Conservation (phyloP, 1,140 invertebrate genomes). For the Ceratina japonica region DNA sequence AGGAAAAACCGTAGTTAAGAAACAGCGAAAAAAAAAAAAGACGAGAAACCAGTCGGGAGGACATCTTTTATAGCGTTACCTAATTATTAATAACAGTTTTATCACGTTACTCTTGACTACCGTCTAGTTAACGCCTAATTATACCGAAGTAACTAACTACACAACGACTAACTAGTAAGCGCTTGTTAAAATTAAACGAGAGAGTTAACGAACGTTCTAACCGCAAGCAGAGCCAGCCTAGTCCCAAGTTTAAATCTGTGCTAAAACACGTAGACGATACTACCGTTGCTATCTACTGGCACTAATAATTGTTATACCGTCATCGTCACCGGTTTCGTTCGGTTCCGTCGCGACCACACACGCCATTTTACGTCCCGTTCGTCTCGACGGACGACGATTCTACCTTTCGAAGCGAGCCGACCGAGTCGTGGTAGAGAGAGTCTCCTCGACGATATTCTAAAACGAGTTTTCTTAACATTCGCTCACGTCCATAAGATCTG, state of each 20-base stretch:
- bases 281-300: conserved; percentile 44
- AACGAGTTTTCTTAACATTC: no score
- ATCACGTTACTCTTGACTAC: conserved; percentile 42
- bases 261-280: conserved; percentile 44
- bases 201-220: conserved; percentile 38
- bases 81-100: conserved; percentile 48
- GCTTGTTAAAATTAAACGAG: conserved; percentile 40
- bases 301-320: conserved; percentile 32
- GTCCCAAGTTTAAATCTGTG: conserved; percentile 45
- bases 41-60: conserved; percentile 5
- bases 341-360: conserved; percentile 10
- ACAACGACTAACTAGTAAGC: conserved; percentile 51
- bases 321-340: conserved; percentile 34
- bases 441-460: no score
- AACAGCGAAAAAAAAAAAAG: not conserved
- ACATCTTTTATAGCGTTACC: conserved; percentile 49
- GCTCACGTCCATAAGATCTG: no score
- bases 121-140: conserved; percentile 45
- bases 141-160: conserved; percentile 45
- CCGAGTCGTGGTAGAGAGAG: no score
- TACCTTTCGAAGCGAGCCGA: no score
- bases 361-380: no score
- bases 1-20: conserved; percentile 15
- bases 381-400: no score
- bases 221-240: conserved; percentile 38